A percentile compares a stretch with the other conserved stretches of the same genome.
These are phyloP conservation scores for Synanthedon andrenaeformis DNA, from an alignment of 2,888 invertebrate species.

Conservation along the genomic window DNA sequence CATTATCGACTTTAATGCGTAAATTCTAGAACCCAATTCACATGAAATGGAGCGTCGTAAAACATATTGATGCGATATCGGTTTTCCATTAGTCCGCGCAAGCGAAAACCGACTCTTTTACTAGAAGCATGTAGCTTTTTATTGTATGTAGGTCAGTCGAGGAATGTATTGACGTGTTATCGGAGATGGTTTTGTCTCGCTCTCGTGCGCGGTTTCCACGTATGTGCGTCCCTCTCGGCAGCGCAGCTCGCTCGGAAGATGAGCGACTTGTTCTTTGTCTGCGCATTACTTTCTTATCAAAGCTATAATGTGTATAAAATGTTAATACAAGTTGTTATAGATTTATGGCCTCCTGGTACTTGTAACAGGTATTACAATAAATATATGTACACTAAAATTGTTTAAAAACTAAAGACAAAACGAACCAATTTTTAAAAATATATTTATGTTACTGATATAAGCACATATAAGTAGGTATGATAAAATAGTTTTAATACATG, in stretches of 20 bases:
- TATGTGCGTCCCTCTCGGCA: constrained; percentile 56
- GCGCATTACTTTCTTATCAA: constrained; percentile 54
- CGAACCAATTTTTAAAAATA: too few relatives aligned
- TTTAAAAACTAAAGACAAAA: too few relatives aligned
- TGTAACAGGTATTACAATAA: constrained; percentile 4
- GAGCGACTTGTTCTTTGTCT: constrained; percentile 51
- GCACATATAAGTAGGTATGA: too few relatives aligned
- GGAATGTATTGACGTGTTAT: constrained; percentile 71
- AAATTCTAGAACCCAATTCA: constrained; percentile 25
- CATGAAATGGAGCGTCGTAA: constrained; percentile 31
- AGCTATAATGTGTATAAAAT: constrained; percentile 21
- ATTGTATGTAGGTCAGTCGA: constrained; percentile 30
- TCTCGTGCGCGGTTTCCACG: constrained; percentile 38
- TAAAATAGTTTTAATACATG: too few relatives aligned
- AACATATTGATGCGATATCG: constrained; percentile 69
- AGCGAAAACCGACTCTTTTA: constrained; percentile 29
- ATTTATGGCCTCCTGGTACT: constrained; percentile 37
- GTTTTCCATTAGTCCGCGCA: constrained; percentile 58
- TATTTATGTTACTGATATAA: too few relatives aligned
- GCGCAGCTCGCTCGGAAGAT: constrained; percentile 54
- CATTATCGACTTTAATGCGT: constrained; percentile 36
- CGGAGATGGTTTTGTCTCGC: constrained; percentile 56
- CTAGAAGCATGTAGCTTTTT: constrained; percentile 22
- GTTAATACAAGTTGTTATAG: constrained; percentile 16
- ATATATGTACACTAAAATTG: neutral